Evolutionary conservation across 2,797 vertebrate genomes (phyloP).

Genomic region (Tachyglossus aculeatus): DNA sequence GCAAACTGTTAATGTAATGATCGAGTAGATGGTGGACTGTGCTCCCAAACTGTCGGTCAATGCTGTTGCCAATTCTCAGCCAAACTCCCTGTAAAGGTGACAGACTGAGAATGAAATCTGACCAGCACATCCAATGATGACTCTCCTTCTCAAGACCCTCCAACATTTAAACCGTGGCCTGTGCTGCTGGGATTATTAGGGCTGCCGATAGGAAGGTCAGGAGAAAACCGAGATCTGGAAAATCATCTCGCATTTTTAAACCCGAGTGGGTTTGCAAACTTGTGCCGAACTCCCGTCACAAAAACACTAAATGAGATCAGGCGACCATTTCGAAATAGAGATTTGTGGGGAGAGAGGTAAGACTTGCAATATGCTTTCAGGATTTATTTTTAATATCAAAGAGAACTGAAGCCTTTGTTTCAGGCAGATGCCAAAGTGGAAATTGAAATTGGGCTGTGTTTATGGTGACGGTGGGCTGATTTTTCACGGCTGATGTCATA

Average conservation of each 20-base stretch:
- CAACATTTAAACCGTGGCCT: not conserved
- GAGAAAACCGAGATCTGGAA: too few relatives aligned
- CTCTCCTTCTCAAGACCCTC: not conserved
- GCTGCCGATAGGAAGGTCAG: not conserved
- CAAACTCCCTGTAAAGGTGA: not conserved
- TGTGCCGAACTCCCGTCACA: not conserved
- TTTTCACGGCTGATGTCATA: conserved; percentile 35
- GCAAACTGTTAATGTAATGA: not conserved
- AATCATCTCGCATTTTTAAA: too few relatives aligned
- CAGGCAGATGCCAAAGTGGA: conserved; percentile 27
- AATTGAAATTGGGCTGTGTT: conserved; percentile 46
- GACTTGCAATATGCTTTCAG: conserved; percentile 4
- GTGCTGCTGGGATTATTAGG: not conserved
- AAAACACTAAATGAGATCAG: not conserved
- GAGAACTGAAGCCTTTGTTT: conserved; percentile 31
- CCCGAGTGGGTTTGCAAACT: too few relatives aligned
- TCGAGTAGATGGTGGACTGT: not conserved
- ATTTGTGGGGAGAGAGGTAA: not conserved
- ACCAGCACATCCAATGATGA: not conserved
- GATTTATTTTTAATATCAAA: conserved; percentile 31
- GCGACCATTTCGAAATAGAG: not conserved
- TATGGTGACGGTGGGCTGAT: conserved; percentile 27
- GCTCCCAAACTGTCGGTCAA: not conserved
- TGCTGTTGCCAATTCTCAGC: not conserved
- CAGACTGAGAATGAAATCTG: not conserved